Percentiles rank a stretch among this genome's conserved stretches.
Conservation (phyloP, 2,888 invertebrate genomes). For the Phasia obesa region DNA sequence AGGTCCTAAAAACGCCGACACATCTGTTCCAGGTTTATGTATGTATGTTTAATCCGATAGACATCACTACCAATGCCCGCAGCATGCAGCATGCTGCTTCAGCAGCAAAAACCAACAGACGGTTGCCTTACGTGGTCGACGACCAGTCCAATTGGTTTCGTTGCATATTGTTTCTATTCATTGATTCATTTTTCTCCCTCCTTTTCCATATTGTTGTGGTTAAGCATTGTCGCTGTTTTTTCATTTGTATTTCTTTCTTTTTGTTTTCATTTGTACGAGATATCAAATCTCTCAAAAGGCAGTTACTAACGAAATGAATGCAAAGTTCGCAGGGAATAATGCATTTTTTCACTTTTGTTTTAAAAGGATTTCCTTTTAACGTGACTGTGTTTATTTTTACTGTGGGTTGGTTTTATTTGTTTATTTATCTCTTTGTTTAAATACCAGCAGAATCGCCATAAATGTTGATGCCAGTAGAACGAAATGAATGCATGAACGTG, state of each 20-base stretch:
- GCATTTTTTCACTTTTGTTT: conserved; percentile 57
- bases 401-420: conserved; percentile 52
- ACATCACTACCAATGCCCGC: conserved; percentile 32
- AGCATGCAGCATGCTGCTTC: conserved; percentile 37
- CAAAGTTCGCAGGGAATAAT: conserved; percentile 49
- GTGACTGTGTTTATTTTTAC: conserved; percentile 28
- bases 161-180: conserved; percentile 54
- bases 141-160: conserved; percentile 42
- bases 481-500: not conserved
- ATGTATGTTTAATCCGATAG: conserved; percentile 25
- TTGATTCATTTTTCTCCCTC: conserved; percentile 42
- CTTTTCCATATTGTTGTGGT: conserved; percentile 62
- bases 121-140: conserved; percentile 20
- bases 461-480: conserved; percentile 22
- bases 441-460: conserved; percentile 30
- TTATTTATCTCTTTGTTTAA: conserved; percentile 39
- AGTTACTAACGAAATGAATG: conserved; percentile 46
- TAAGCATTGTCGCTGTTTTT: conserved; percentile 24
- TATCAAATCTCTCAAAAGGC: conserved; percentile 53
- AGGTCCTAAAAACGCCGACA: conserved; percentile 60
- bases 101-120: conserved; percentile 39
- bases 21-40: conserved; percentile 57
- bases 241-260: not conserved
- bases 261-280: conserved; percentile 15
- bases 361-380: conserved; percentile 59